Evolutionary conservation across 23 tunicate genomes (phyloP).

Genomic region (Clavelina lepadiformis): DNA sequence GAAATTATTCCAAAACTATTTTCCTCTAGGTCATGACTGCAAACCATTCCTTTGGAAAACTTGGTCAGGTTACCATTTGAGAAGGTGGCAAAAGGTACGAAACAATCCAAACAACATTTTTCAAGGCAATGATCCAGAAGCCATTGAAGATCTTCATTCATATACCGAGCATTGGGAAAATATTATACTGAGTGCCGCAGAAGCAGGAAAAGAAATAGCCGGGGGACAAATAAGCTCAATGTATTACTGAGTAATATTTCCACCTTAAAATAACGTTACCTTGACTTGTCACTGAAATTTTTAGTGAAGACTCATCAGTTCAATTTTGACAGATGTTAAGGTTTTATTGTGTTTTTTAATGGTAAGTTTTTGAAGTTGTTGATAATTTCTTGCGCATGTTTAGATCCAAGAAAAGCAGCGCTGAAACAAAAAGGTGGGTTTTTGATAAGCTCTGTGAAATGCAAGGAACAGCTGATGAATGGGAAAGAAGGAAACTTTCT

Average conservation of each 20-base stretch:
- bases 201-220: too few species aligned
- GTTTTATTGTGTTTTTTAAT: too few species aligned
- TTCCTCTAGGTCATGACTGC: conserved; percentile 3
- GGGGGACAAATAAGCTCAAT: too few species aligned
- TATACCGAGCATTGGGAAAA: conserved; percentile 23
- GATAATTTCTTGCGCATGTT: too few species aligned
- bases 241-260: too few species aligned
- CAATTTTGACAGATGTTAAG: too few species aligned
- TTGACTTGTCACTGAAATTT: too few species aligned
- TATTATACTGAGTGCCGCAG: conserved; percentile 13
- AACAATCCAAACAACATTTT: conserved; percentile 2
- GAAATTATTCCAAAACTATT: too few species aligned
- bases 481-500: neutral
- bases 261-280: too few species aligned
- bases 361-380: too few species aligned
- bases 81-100: neutral
- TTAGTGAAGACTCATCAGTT: too few species aligned
- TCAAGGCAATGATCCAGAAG: conserved; percentile 9
- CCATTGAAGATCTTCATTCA: conserved; percentile 28
- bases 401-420: too few species aligned
- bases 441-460: neutral
- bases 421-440: neutral
- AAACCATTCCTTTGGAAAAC: conserved; percentile 21
- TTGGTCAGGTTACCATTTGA: conserved; percentile 19
- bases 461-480: neutral